A percentile compares a stretch with the other conserved stretches of the same genome.
phyloP scores from a whole-genome alignment of 1,140 invertebrate species.

The Dolichoris vasculosae region DNA sequence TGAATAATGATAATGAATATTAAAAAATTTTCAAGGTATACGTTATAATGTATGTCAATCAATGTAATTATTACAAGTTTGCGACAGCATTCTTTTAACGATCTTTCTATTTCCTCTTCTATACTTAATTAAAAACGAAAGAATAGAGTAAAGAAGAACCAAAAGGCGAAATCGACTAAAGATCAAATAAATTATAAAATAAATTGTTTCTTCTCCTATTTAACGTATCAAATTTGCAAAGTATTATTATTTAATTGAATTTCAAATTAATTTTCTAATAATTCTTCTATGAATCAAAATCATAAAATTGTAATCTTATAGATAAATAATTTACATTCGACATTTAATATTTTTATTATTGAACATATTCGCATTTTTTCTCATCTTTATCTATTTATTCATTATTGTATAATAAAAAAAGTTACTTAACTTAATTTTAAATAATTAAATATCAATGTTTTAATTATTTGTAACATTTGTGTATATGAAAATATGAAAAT shows the following conservation, averaged over 20 bases:
- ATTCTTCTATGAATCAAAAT: not conserved
- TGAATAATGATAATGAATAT: not conserved
- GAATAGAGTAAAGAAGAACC: not conserved
- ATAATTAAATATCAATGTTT: too few relatives aligned
- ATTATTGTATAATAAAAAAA: not conserved
- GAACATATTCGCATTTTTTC: not conserved
- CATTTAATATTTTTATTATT: not conserved
- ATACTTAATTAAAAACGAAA: not conserved
- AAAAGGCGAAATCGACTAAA: not conserved
- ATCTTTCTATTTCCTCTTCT: not conserved
- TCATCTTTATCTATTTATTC: not conserved
- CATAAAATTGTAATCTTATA: not conserved
- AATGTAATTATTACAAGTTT: not conserved
- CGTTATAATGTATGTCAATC: slow-evolving; percentile 24
- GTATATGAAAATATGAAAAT: not conserved
- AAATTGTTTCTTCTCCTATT: too few relatives aligned
- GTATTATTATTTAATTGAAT: too few relatives aligned
- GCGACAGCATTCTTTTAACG: not conserved
- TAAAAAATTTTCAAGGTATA: not conserved
- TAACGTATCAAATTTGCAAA: too few relatives aligned
- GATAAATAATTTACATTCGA: not conserved
- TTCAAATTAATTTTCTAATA: slow-evolving; percentile 2
- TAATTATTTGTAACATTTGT: not conserved
- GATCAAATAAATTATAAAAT: not conserved
- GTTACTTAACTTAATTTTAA: too few relatives aligned